phyloP scores from a whole-genome alignment of 2,113 vertebrate species.

The Hypocryptadius cinnamomeus region DNA sequence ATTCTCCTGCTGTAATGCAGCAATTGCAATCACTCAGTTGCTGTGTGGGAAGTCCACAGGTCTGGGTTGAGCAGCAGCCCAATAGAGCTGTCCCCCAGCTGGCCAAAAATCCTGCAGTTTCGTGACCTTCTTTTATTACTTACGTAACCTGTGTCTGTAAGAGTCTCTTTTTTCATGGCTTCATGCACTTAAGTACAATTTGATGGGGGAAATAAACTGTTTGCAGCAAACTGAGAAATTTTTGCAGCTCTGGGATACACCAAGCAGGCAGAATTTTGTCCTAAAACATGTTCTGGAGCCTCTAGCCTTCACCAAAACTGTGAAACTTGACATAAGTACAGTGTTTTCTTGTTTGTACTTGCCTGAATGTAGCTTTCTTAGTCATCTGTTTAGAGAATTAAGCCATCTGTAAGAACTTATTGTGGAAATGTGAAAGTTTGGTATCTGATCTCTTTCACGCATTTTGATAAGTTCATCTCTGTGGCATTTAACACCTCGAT shows the following conservation, averaged over 20 bases:
- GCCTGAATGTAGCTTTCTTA: neutral
- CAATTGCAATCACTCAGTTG: neutral
- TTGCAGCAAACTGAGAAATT: neutral
- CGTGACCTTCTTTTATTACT: neutral
- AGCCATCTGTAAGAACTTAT: neutral
- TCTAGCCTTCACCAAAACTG: neutral
- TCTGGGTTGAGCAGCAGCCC: neutral
- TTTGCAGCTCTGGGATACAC: neutral
- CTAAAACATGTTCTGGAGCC: neutral
- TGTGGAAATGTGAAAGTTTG: neutral
- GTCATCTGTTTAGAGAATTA: neutral
- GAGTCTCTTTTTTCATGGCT: neutral
- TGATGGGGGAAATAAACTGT: neutral
- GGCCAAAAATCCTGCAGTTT: neutral
- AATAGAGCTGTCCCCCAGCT: neutral
- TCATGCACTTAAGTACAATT: neutral
- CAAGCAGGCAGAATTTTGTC: neutral
- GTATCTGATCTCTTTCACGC: neutral
- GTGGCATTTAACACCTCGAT: neutral
- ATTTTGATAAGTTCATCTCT: neutral
- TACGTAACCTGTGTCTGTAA: neutral
- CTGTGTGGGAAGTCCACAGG: neutral
- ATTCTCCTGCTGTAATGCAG: neutral
- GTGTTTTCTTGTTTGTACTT: neutral
- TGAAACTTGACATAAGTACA: neutral